These are phyloP conservation scores for Tretioscincus oriximinensis DNA, from an alignment of 2,113 vertebrate species.

Conservation along the genomic window DNA sequence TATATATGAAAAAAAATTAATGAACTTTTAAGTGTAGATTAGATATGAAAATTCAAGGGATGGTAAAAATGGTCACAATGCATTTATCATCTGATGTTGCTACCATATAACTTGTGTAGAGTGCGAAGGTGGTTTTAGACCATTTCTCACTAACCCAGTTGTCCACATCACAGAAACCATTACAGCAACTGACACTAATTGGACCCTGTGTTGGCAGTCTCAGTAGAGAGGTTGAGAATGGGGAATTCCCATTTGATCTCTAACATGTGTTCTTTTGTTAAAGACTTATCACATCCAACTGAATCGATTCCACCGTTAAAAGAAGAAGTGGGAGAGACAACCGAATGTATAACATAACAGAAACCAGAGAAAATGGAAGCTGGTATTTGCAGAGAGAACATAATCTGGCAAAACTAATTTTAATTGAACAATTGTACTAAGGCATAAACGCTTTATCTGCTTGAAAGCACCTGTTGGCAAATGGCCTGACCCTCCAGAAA, in stretches of 20 bases:
- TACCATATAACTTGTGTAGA: not conserved
- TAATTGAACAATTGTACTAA: not conserved
- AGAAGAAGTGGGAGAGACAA: conserved; percentile 10
- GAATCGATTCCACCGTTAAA: not conserved
- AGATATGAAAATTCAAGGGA: not conserved
- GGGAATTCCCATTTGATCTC: not conserved
- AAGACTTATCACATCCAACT: not conserved
- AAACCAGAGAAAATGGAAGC: not conserved
- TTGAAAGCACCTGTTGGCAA: not conserved
- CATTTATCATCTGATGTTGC: not conserved
- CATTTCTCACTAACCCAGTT: conserved; percentile 12
- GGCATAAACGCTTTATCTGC: not conserved
- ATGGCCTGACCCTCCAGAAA: not conserved
- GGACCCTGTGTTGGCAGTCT: not conserved
- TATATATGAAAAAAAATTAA: fast-evolving
- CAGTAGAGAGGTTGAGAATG: not conserved
- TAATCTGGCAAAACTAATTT: not conserved
- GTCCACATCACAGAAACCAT: not conserved
- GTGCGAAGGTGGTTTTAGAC: not conserved
- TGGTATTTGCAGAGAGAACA: not conserved
- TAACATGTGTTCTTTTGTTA: conserved; percentile 4
- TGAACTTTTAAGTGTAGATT: not conserved
- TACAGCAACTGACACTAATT: not conserved
- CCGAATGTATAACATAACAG: not conserved
- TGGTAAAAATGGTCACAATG: not conserved